phyloP scores from a whole-genome alignment of 2,113 vertebrate genomes.

The Aleadryas rufinucha region DNA sequence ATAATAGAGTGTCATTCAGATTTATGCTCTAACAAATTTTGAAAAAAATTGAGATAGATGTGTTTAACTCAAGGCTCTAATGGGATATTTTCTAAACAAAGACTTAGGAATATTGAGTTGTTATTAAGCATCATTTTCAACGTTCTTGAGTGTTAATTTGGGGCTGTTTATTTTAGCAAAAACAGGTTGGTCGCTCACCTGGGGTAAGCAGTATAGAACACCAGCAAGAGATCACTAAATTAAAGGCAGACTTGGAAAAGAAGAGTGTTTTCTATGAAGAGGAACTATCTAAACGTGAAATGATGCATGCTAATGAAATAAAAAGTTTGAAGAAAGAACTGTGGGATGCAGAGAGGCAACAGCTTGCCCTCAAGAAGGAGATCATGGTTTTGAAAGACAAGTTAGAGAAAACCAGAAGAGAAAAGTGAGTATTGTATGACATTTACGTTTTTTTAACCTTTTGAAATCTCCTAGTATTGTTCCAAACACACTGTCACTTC shows the following conservation, averaged over 20 bases:
- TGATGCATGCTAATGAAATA: constrained; percentile 84
- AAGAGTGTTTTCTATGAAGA: constrained; percentile 90
- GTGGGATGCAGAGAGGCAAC: constrained; percentile 91
- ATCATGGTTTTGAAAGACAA: constrained; percentile 96
- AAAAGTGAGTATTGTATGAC: constrained; percentile 78
- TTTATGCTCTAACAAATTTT: neutral
- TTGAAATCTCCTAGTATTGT: neutral
- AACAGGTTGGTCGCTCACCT: constrained; percentile 84
- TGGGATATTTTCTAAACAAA: neutral
- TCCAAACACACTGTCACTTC: neutral
- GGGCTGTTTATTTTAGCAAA: constrained; percentile 72
- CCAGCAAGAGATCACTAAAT: constrained; percentile 88
- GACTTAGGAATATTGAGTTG: neutral
- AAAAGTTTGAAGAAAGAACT: constrained; percentile 92
- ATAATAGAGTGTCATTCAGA: neutral
- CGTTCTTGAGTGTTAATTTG: constrained; percentile 22
- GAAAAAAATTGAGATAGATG: neutral
- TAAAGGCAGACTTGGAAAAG: constrained; percentile 92
- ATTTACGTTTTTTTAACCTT: neutral
- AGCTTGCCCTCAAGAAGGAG: constrained; percentile 93
- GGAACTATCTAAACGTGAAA: constrained; percentile 86
- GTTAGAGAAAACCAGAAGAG: constrained; percentile 91
- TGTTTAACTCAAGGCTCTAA: neutral
- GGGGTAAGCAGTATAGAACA: constrained; percentile 82
- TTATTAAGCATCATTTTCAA: neutral